Evolutionary conservation across 2,797 vertebrate genomes (phyloP).

Genomic region (Clarias laeviceps): DNA sequence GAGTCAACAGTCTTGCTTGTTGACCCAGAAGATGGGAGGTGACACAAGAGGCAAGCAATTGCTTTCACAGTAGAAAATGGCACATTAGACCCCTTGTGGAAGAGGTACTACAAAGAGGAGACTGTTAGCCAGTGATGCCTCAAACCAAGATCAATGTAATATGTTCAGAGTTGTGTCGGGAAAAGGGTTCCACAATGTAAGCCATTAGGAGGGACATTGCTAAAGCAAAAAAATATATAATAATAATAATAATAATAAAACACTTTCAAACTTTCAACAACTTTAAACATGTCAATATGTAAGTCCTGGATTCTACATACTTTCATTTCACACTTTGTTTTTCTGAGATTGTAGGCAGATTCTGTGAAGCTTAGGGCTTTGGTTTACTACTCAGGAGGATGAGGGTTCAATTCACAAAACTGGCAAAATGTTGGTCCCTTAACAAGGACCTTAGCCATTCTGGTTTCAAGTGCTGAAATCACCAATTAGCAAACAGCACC

Average conservation of each 20-base stretch:
- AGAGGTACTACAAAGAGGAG: neutral
- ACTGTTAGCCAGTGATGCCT: neutral
- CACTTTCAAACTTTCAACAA: neutral
- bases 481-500: no score
- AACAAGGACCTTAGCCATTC: no score
- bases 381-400: no score
- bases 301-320: neutral
- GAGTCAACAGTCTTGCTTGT: constrained; percentile 3
- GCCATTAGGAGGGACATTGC: neutral
- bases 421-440: no score
- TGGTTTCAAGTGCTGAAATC: no score
- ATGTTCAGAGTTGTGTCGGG: neutral
- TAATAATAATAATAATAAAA: no score
- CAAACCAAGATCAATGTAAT: neutral
- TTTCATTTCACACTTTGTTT: neutral
- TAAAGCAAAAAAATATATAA: neutral
- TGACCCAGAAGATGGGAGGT: constrained; percentile 36
- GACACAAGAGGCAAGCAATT: constrained; percentile 1
- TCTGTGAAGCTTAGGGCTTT: neutral
- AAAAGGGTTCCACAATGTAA: neutral
- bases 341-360: neutral
- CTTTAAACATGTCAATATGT: neutral
- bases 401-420: no score
- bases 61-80: constrained; percentile 23
- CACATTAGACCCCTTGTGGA: constrained; percentile 7